Base-by-base conservation (phyloP, 2,113 vertebrate species). In the Solea solea region DNA sequence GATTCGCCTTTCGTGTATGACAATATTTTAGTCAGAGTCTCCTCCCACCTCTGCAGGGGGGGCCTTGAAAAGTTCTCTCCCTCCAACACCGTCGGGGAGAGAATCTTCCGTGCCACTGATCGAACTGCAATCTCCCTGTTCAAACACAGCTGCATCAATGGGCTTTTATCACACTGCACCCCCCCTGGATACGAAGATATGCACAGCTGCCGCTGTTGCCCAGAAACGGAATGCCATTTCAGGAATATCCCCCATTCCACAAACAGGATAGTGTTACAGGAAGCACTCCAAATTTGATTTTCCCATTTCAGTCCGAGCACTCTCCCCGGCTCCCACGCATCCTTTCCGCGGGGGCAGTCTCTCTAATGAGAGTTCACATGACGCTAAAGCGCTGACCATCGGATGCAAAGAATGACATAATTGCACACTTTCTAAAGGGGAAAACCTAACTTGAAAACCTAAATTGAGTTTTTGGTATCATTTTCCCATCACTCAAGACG, bases 131-230 rank as follows among this genome's bases (percentile, higher is more conserved):
- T 90, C 85, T 88, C 81, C 71, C 79, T 89, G 86, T 90, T 92
- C 82, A 93, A 92, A 91, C 89, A 90, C 88, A 89, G 88, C 91
- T 90, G 89, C 84, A 87, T 86, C 83, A 79, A 77, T 76, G 79
- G 74, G 79, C 86, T 90, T 91, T 90, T 86, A 89, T 89, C 86
- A 57, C 73, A 55, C 64, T 46, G 60, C 73, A 39, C 15, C 48
- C 66, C 62, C 76, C 64, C 46, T 7, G 69, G 87, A 83, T 80
- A 88, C 87, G 77, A 84, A 93, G 90, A 90, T 81, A 92, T 88
- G 91, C 90, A 90, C 93, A 94, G 92, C 92, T 94, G 92, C 91
- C 63, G 85, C 86, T 53, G 89, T 93, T 93, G 89, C 93, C 90
- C 90, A 90, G 93, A 92, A 91, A 94, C 91, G 21, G 74, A 89